These are phyloP conservation scores for Henricia sp. DNA, from an alignment of 53 echinoderm and acorn worm genomes.

Conservation along the genomic window DNA sequence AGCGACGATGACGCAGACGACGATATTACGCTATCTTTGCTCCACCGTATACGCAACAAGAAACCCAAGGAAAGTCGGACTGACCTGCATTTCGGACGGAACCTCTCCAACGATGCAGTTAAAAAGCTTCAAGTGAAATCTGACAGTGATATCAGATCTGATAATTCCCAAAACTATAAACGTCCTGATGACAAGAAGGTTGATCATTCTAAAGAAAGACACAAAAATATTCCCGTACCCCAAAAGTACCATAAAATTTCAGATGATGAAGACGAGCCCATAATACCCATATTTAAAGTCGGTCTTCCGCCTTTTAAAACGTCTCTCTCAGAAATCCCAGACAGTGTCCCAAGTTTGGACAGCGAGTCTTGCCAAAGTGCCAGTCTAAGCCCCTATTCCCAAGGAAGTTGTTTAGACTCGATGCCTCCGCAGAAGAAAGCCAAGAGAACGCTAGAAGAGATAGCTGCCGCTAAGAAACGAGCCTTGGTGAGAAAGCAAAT, in stretches of 20 bases:
- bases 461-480: constrained; percentile 64
- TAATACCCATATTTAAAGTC: not conserved
- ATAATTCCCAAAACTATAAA: not conserved
- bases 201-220: not conserved
- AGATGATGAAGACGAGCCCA: constrained; percentile 25
- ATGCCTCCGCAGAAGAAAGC: constrained; percentile 49
- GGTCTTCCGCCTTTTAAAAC: not conserved
- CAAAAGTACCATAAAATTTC: constrained; percentile 41
- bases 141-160: not conserved
- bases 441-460: constrained; percentile 81
- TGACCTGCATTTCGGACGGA: not conserved
- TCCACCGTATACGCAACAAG: constrained; percentile 56
- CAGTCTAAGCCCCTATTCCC: not conserved
- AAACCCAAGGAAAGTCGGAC: not conserved
- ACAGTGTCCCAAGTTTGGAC: not conserved
- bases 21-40: constrained; percentile 29
- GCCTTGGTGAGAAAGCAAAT: constrained; percentile 71
- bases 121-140: not conserved
- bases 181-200: not conserved
- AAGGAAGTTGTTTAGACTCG: not conserved
- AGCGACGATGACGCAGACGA: constrained; percentile 60
- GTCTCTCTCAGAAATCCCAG: not conserved
- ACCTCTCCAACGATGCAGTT: not conserved
- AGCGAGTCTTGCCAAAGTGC: not conserved
- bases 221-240: not conserved